phyloP scores from a whole-genome alignment of 2,113 vertebrate genomes.

The human (Homo sapiens) region DNA sequence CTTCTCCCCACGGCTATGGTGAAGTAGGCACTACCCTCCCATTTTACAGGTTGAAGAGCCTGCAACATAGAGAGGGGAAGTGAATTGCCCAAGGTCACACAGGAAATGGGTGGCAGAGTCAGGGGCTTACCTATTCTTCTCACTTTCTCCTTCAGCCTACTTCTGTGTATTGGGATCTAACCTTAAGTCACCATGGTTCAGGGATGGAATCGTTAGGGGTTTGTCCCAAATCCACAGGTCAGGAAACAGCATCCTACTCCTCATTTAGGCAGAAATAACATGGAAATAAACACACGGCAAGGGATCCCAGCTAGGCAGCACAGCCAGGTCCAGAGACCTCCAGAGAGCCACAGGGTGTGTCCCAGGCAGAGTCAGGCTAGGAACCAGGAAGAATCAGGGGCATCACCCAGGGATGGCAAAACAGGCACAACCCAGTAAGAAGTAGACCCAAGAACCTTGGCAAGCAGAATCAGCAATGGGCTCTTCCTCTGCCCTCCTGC shows the following conservation, averaged over 20 bases:
- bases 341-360: rapidly evolving
- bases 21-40: rapidly evolving
- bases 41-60: background rate
- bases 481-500: background rate
- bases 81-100: background rate
- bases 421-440: background rate
- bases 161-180: background rate
- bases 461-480: background rate
- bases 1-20: rapidly evolving
- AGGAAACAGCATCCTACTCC: background rate
- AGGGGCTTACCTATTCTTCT: background rate
- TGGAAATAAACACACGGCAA: background rate
- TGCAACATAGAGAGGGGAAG: background rate
- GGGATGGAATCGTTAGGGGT: background rate
- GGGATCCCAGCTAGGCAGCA: background rate
- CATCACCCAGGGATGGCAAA: background rate
- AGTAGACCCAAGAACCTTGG: background rate
- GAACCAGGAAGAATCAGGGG: background rate
- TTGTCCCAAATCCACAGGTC: background rate
- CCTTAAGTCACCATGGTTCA: background rate
- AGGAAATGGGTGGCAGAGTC: background rate
- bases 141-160: background rate
- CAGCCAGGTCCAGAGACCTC: background rate
- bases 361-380: background rate
- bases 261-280: background rate